Percentiles rank a stretch among this genome's conserved stretches.
These are phyloP conservation scores for Canis aureus DNA, from an alignment of 2,113 vertebrate species.

Conservation along the genomic window DNA sequence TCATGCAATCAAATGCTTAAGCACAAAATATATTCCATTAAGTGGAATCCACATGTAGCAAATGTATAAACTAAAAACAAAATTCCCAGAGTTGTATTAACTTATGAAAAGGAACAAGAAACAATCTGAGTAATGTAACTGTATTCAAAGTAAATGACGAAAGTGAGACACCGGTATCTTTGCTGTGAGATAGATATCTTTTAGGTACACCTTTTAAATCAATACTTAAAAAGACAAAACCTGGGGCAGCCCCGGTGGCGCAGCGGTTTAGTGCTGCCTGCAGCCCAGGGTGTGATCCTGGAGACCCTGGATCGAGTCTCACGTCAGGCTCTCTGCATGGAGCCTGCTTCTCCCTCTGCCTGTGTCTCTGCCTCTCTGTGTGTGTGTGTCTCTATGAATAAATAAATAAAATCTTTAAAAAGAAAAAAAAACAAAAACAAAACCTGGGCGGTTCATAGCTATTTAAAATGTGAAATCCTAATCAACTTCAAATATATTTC, in stretches of 20 bases:
- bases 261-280: too few relatives aligned
- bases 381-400: too few relatives aligned
- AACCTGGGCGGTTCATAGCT: constrained; percentile 52
- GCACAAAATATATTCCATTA: constrained; percentile 78
- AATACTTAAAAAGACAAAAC: neutral
- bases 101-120: neutral
- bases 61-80: constrained; percentile 40
- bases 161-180: neutral
- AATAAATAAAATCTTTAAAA: too few relatives aligned
- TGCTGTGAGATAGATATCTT: neutral
- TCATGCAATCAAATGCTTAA: constrained; percentile 89
- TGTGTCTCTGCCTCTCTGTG: too few relatives aligned
- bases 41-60: constrained; percentile 72
- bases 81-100: constrained; percentile 68
- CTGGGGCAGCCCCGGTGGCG: neutral
- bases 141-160: neutral
- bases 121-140: neutral
- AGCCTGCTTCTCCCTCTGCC: too few relatives aligned
- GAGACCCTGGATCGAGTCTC: too few relatives aligned
- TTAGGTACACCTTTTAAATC: constrained; percentile 46
- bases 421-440: neutral
- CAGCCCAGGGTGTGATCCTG: too few relatives aligned
- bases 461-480: constrained; percentile 53
- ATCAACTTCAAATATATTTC: constrained; percentile 39
- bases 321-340: too few relatives aligned